These are phyloP conservation scores for Zoanthus solanderi DNA, from an alignment of 92 coral and sea anemone species.

Conservation along the genomic window DNA sequence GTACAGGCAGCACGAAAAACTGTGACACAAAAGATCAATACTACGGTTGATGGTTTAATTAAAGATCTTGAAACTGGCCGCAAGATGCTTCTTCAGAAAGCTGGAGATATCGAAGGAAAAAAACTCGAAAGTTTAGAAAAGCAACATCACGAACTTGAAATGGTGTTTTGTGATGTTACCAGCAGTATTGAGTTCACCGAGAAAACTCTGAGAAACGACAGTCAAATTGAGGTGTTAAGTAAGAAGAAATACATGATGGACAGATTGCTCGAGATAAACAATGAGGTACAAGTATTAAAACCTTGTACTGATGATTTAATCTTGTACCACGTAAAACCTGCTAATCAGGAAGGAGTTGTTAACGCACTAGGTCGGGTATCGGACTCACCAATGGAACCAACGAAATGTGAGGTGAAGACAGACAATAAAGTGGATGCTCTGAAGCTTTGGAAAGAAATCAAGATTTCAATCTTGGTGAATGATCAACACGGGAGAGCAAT, in stretches of 20 bases:
- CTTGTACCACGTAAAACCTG: background rate
- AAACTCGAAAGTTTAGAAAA: too few species aligned
- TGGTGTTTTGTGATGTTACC: too few species aligned
- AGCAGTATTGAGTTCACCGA: too few species aligned
- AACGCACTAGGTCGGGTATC: conserved; percentile 19
- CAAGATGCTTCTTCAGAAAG: too few species aligned
- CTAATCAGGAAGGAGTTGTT: background rate
- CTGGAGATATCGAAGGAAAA: too few species aligned
- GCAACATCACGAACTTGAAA: too few species aligned
- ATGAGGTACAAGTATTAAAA: background rate
- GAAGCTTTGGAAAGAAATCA: background rate
- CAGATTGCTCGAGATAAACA: background rate
- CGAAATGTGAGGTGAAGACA: conserved; percentile 5
- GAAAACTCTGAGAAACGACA: too few species aligned
- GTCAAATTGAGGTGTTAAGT: too few species aligned
- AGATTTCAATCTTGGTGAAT: background rate
- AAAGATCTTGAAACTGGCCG: too few species aligned
- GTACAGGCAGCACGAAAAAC: background rate
- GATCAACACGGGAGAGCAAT: background rate
- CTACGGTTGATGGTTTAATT: background rate
- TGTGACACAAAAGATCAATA: background rate
- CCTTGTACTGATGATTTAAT: conserved; percentile 13
- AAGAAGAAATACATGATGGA: background rate
- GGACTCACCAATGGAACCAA: background rate
- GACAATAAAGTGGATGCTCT: background rate